Conservation (phyloP, 1,140 invertebrate genomes). For the Drosophila takahashii region DNA sequence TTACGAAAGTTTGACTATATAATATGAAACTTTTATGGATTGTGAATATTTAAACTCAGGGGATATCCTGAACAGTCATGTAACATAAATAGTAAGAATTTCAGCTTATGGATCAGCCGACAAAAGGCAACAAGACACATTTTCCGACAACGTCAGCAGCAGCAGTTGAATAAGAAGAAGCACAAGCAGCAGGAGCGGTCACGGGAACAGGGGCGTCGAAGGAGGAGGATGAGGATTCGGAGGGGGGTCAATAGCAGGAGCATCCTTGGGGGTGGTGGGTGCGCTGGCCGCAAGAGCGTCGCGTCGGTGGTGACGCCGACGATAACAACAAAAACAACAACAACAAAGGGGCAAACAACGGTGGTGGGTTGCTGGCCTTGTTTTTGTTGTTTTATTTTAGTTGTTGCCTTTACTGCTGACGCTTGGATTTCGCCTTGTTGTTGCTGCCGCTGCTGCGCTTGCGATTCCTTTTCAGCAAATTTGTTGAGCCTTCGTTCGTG, state of each 20-base stretch:
- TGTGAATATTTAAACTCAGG: neutral
- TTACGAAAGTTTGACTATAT: neutral
- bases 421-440: constrained; percentile 54
- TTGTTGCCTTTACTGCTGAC: constrained; percentile 48
- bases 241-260: constrained; percentile 21
- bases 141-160: constrained; percentile 69
- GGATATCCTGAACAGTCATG: neutral
- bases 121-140: constrained; percentile 45
- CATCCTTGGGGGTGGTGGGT: constrained; percentile 52
- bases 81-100: neutral
- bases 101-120: neutral
- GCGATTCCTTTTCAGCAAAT: constrained; percentile 79
- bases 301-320: constrained; percentile 56
- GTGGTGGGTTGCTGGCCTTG: constrained; percentile 50
- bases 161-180: constrained; percentile 51
- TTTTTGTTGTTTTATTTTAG: constrained; percentile 30
- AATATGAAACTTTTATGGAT: neutral
- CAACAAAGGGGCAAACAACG: constrained; percentile 24
- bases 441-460: constrained; percentile 52
- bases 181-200: constrained; percentile 19
- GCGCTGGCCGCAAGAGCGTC: constrained; percentile 39
- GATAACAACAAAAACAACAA: constrained; percentile 34
- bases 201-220: neutral
- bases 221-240: neutral
- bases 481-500: constrained; percentile 74